phyloP scores from a whole-genome alignment of 2,888 invertebrate genomes.

The Hanleya hanleyi region DNA sequence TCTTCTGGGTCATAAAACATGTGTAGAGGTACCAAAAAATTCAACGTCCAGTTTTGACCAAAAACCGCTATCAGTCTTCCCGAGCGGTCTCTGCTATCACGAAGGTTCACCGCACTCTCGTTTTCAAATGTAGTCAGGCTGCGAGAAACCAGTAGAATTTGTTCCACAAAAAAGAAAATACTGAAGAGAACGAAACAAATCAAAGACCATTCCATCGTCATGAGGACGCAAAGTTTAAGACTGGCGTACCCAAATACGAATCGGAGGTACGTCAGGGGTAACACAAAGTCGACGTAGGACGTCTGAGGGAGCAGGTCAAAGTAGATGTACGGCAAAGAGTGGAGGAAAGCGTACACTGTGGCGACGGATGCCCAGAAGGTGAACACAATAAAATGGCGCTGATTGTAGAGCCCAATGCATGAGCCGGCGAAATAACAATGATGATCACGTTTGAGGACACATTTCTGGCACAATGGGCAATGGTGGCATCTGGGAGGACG shows the following conservation, averaged over 20 bases:
- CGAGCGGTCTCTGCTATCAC: not conserved
- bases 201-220: constrained; percentile 1
- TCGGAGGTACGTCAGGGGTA: not conserved
- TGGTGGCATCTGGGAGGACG: constrained; percentile 3
- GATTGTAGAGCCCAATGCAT: not conserved
- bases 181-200: not conserved
- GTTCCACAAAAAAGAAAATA: not conserved
- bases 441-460: constrained; percentile 2
- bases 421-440: constrained; percentile 6
- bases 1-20: constrained; percentile 50
- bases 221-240: not conserved
- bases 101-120: not conserved
- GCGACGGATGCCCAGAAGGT: constrained; percentile 4
- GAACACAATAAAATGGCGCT: constrained; percentile 4
- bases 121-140: constrained; percentile 9
- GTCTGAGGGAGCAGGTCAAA: not conserved
- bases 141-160: not conserved
- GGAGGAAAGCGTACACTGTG: not conserved
- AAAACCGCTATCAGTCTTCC: constrained; percentile 54
- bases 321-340: not conserved
- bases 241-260: not conserved
- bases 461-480: not conserved
- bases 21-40: constrained; percentile 60
- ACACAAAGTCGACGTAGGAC: not conserved
- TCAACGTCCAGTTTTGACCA: constrained; percentile 57